Conservation (phyloP, 2,888 invertebrate species). For the Podabrus alpinus region DNA sequence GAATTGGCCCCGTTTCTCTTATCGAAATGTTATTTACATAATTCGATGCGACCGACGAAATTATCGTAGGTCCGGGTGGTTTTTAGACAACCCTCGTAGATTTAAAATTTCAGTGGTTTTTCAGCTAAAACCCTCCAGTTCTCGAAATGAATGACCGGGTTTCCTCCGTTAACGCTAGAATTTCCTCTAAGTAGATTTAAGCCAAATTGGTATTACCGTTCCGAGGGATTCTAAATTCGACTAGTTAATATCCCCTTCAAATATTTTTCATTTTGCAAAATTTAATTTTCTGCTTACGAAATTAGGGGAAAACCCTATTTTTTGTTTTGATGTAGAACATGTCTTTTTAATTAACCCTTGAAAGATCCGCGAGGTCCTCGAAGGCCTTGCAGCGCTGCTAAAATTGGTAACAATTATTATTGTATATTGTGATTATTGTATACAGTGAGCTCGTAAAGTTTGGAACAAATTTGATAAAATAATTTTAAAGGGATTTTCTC, state of each 20-base stretch:
- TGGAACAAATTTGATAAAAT: too few species aligned
- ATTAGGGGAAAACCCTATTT: not conserved
- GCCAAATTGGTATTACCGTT: slow-evolving; percentile 28
- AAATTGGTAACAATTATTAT: too few species aligned
- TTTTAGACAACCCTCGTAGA: not conserved
- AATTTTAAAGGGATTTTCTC: too few species aligned
- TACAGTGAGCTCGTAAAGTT: too few species aligned
- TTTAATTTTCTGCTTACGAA: not conserved
- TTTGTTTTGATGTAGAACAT: not conserved
- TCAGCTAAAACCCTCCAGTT: not conserved
- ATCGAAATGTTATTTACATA: not conserved
- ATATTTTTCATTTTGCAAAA: not conserved
- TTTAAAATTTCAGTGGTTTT: not conserved
- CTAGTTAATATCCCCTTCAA: slow-evolving; percentile 23
- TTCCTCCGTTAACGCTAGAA: not conserved
- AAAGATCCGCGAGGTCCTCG: too few species aligned
- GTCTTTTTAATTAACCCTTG: too few species aligned
- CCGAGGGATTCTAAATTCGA: slow-evolving; percentile 21
- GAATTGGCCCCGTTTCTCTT: not conserved
- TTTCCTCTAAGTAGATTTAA: slow-evolving; percentile 25
- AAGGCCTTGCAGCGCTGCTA: too few species aligned
- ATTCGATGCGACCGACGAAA: not conserved
- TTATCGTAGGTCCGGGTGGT: not conserved
- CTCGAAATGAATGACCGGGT: not conserved
- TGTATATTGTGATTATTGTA: too few species aligned